Evolutionary conservation across 2,888 invertebrate genomes (phyloP).

Genomic region (Trachelus tabidus): DNA sequence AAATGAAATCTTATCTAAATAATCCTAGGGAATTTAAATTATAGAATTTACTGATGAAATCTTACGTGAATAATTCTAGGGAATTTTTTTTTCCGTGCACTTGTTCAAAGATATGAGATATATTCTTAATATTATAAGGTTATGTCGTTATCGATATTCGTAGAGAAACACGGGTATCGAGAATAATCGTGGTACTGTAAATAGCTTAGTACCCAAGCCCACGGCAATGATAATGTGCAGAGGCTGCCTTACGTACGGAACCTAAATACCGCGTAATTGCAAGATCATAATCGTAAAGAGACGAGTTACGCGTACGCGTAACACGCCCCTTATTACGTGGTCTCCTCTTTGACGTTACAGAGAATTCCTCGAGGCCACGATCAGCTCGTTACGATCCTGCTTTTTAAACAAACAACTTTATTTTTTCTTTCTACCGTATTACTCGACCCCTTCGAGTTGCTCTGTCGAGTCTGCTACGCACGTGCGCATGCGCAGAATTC

Average conservation of each 20-base stretch:
- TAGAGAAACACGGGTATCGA: neutral
- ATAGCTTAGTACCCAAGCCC: neutral
- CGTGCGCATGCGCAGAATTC: neutral
- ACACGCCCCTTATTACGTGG: neutral
- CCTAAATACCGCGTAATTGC: neutral
- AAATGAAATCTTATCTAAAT: neutral
- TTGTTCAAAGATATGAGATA: neutral
- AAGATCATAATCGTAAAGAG: conserved; percentile 2
- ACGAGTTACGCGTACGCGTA: conserved; percentile 12
- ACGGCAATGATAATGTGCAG: neutral
- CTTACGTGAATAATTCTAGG: neutral
- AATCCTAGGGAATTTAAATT: neutral
- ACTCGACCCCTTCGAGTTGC: neutral
- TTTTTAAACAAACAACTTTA: neutral
- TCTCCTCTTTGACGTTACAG: neutral
- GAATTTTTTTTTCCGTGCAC: neutral
- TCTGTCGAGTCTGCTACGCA: neutral
- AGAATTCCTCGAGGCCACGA: neutral
- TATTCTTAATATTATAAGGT: neutral
- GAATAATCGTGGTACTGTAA: neutral
- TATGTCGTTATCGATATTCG: neutral
- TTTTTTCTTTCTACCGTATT: neutral
- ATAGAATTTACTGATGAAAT: too few relatives aligned
- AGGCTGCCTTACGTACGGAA: neutral
- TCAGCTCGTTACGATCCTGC: neutral